Conservation (phyloP, 2,113 vertebrate species). For the Heptranchias perlo region DNA sequence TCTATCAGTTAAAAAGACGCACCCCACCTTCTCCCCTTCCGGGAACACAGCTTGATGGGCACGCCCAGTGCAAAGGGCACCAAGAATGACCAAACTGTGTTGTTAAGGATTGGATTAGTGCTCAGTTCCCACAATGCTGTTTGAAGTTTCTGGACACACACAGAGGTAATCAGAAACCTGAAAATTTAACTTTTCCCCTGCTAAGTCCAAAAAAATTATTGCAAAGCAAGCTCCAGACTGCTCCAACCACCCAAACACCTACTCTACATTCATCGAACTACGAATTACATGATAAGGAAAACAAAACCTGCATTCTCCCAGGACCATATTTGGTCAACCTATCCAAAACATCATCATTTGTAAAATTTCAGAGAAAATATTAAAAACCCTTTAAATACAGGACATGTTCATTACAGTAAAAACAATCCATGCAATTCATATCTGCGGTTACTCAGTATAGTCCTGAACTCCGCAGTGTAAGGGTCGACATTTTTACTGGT, state of each 20-base stretch:
- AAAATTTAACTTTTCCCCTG: conserved; percentile 43
- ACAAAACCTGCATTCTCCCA: conserved; percentile 61
- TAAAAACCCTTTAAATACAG: conserved; percentile 72
- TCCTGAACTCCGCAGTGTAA: conserved; percentile 78
- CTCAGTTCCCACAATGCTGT: not conserved
- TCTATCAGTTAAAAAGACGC: no score
- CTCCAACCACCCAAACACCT: conserved; percentile 44
- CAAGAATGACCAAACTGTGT: not conserved
- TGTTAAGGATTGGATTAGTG: not conserved
- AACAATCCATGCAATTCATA: conserved; percentile 69
- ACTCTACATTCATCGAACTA: conserved; percentile 35
- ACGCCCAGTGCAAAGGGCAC: not conserved
- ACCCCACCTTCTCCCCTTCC: no score
- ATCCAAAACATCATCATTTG: conserved; percentile 16
- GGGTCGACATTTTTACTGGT: conserved; percentile 66
- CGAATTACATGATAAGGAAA: conserved; percentile 42
- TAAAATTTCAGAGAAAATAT: conserved; percentile 55
- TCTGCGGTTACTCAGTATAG: conserved; percentile 55
- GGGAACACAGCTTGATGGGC: no score
- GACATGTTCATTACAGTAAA: conserved; percentile 84
- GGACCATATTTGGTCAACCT: conserved; percentile 57
- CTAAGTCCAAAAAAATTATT: not conserved
- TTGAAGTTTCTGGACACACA: conserved; percentile 47
- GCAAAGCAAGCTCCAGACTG: not conserved
- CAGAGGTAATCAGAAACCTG: conserved; percentile 56